Base-by-base conservation (phyloP, 2,797 vertebrate species). In the Falco peregrinus region DNA sequence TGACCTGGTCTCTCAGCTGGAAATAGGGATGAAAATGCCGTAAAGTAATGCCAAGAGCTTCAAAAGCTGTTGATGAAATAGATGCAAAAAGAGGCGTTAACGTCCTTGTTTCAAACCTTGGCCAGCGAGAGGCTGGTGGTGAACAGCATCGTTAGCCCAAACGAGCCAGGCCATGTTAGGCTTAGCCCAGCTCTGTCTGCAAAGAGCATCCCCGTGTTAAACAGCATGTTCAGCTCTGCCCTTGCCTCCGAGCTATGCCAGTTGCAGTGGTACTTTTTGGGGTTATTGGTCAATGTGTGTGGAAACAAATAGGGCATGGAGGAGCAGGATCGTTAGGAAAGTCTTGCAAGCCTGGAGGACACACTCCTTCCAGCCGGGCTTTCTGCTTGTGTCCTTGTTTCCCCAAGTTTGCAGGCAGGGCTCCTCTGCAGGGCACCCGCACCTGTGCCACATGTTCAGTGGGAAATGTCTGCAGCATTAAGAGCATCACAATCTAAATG, bases 391-490 rank as follows among this genome's bases (percentile, higher is more conserved):
- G 35, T 6, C 82, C 76, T 76, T 82, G 59, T 64, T 92, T 67
- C 79, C 69, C 76, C 39, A 91, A 92, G 76, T 94, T 87, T 83
- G 13, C 76, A 67, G 76, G 82, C 87, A 78, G 65, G 65, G 84
- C 81, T 35, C 74, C 93, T 85, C 90, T 5, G 13, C 1, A 2
- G 87, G 89, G 59, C 70, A 70, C 67, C 87, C 2, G 16, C 73
- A 90, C 59, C 87, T 76, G 59, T 79, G 87, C 87, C 53, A 37
- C 45, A 1, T 12, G 1, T 86, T 88, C 8, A 65, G 67, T 11
- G 48, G 94, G 73, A 79, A 93, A 50, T 16, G 83, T 65, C 89
- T 81, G 82, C 47, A 65, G 92, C 79, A 91, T 86, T 92, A 81
- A 91, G 70, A 76, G 29, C 59, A 9, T 18, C 73, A 37, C 48